These are phyloP conservation scores for Chromoteleia sp. DNA, from an alignment of 2,888 invertebrate species.

Conservation along the genomic window DNA sequence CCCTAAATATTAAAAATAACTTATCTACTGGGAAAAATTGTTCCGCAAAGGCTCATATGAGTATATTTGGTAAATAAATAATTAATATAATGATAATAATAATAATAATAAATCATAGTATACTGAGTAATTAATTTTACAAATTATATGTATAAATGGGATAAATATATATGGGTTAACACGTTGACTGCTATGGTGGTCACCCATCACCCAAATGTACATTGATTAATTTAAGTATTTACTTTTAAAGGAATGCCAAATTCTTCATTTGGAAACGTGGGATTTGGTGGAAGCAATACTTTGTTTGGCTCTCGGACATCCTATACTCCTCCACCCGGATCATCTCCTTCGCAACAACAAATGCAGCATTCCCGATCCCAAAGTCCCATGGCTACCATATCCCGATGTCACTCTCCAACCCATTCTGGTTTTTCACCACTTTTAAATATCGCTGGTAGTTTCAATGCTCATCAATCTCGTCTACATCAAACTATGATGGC, in stretches of 20 bases:
- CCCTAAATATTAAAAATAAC: conserved; percentile 76
- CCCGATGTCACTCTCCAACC: conserved; percentile 84
- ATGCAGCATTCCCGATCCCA: conserved; percentile 84
- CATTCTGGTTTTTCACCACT: conserved; percentile 80
- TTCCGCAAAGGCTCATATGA: conserved; percentile 77
- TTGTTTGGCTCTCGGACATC: conserved; percentile 81
- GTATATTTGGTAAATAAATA: conserved; percentile 78
- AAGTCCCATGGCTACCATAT: conserved; percentile 86
- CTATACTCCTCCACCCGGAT: conserved; percentile 79
- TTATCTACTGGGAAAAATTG: conserved; percentile 76
- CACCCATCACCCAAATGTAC: too few relatives aligned
- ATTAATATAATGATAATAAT: conserved; percentile 1
- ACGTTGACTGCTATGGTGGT: too few relatives aligned
- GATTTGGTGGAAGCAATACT: conserved; percentile 71
- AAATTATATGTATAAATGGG: too few relatives aligned
- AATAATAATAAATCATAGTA: neutral
- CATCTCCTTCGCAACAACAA: conserved; percentile 78
- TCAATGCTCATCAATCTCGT: conserved; percentile 77
- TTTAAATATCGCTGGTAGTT: conserved; percentile 74
- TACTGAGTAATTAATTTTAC: too few relatives aligned
- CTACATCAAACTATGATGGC: conserved; percentile 80
- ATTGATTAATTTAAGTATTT: conserved; percentile 11
- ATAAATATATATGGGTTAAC: too few relatives aligned
- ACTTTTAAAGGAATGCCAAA: conserved; percentile 69
- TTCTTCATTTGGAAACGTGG: conserved; percentile 40